Percentiles rank a stretch among this genome's conserved stretches.
Evolutionary conservation across 2,113 vertebrate genomes (phyloP).

Genomic region (Dromaius novaehollandiae): DNA sequence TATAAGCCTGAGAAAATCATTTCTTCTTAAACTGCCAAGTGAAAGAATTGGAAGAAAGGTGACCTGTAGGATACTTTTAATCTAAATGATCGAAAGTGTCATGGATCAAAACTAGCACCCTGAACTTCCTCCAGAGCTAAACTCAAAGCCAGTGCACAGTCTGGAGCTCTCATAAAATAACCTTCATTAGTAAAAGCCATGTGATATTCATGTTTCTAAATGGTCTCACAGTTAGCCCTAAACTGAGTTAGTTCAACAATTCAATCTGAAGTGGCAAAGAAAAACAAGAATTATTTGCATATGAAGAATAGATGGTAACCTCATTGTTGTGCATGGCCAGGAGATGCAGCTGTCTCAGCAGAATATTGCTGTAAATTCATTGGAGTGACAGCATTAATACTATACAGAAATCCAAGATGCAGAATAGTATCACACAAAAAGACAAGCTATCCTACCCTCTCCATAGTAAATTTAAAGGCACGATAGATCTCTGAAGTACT

Average conservation of each 20-base stretch:
- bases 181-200: neutral
- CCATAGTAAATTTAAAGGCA: neutral
- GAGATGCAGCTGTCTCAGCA: slow-evolving; percentile 30
- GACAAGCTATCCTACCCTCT: neutral
- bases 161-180: neutral
- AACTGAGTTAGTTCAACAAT: neutral
- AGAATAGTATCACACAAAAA: neutral
- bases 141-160: neutral
- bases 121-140: neutral
- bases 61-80: neutral
- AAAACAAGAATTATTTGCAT: neutral
- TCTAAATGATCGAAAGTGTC: neutral
- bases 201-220: neutral
- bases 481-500: neutral
- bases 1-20: neutral
- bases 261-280: neutral
- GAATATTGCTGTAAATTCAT: slow-evolving; percentile 32
- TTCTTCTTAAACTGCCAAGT: neutral
- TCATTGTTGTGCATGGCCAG: neutral
- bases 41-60: neutral
- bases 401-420: slow-evolving; percentile 10
- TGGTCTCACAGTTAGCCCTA: neutral
- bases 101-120: neutral
- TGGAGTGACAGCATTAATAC: neutral
- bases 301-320: neutral